These are phyloP conservation scores for Glyphotaelius pellucidus DNA, from an alignment of 2,888 invertebrate genomes.

Conservation along the genomic window DNA sequence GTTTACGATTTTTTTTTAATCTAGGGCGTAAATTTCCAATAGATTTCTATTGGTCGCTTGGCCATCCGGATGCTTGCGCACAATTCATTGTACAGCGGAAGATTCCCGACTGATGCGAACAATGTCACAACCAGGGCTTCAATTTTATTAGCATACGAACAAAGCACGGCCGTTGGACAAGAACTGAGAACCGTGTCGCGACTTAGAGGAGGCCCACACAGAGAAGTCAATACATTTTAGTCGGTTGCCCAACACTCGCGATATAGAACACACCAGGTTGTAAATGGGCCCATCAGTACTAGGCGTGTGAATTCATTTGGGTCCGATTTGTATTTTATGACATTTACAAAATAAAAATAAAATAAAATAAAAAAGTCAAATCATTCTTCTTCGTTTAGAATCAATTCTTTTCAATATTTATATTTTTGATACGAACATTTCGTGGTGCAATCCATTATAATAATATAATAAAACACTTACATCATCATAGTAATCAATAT, in stretches of 20 bases:
- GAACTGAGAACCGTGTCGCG: background rate
- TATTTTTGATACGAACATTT: too few species aligned
- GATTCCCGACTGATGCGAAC: slow-evolving; percentile 5
- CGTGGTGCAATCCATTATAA: too few species aligned
- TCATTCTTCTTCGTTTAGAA: background rate
- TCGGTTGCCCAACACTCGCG: background rate
- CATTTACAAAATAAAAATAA: background rate
- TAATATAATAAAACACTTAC: too few species aligned
- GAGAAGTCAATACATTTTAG: background rate
- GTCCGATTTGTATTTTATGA: background rate
- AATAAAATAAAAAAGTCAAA: too few species aligned
- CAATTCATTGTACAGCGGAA: background rate
- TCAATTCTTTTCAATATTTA: background rate
- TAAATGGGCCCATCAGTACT: slow-evolving; percentile 1
- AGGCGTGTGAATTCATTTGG: background rate
- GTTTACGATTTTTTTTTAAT: background rate
- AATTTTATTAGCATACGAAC: slow-evolving; percentile 9
- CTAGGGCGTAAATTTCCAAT: background rate
- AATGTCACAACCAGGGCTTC: background rate
- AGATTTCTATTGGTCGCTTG: background rate
- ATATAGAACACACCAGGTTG: background rate
- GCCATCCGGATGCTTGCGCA: background rate
- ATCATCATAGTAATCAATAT: too few species aligned
- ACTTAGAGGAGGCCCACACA: slow-evolving; percentile 18
- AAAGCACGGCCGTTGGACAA: slow-evolving; percentile 13